Evolutionary conservation across 2,888 invertebrate species (phyloP).

Genomic region (Rotaria sp.): DNA sequence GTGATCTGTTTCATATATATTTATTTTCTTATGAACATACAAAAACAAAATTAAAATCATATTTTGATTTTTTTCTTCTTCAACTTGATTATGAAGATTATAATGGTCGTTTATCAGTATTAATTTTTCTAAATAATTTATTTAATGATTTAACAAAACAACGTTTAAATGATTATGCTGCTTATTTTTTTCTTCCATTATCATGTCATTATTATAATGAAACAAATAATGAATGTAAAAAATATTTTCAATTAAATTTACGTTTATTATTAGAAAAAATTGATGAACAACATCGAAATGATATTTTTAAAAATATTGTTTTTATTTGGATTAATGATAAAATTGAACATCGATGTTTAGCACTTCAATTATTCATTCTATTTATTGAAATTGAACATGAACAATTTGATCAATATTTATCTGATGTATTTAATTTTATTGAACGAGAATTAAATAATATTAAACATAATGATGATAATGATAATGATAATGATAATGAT

Average conservation of each 20-base stretch:
- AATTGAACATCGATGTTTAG: conserved; percentile 17
- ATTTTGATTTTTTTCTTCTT: not conserved
- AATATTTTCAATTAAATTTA: not conserved
- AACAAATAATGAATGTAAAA: conserved; percentile 9
- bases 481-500: not conserved
- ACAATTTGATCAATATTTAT: not conserved
- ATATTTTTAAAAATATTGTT: not conserved
- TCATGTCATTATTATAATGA: conserved; percentile 14
- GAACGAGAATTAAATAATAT: not conserved
- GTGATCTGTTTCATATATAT: not conserved
- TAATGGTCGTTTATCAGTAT: conserved; percentile 1
- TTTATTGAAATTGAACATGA: conserved; percentile 11
- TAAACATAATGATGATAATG: not conserved
- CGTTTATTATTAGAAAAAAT: not conserved
- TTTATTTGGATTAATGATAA: not conserved
- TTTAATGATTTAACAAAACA: conserved; percentile 24
- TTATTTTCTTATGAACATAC: not conserved
- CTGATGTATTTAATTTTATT: not conserved
- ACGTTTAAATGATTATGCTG: not conserved
- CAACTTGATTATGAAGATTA: conserved; percentile 8
- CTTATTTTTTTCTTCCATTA: conserved; percentile 19
- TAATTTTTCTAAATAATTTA: not conserved
- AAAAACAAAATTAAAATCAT: conserved; percentile 12
- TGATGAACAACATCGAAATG: conserved; percentile 9
- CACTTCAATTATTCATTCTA: not conserved